Conservation (phyloP, 2,888 invertebrate species). For the Charanyca ferruginea region DNA sequence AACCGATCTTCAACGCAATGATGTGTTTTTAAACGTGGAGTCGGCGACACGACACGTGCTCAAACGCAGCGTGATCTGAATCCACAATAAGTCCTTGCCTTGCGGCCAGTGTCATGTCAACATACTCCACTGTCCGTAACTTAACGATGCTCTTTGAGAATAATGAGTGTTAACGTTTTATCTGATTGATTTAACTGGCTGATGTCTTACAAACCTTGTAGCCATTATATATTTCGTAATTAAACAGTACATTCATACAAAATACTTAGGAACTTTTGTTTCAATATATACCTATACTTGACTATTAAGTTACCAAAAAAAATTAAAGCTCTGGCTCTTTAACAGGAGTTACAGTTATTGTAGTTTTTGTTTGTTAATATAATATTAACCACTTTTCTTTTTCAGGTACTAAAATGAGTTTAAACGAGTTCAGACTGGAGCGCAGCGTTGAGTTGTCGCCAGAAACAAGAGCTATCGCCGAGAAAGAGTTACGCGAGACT, state of each 20-base stretch:
- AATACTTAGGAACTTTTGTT: neutral
- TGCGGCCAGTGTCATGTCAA: constrained; percentile 74
- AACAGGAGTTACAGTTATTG: neutral
- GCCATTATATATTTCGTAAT: constrained; percentile 5
- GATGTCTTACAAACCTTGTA: constrained; percentile 14
- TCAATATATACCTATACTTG: neutral
- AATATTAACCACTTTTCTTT: constrained; percentile 13
- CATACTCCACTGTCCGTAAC: constrained; percentile 48
- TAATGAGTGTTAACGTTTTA: constrained; percentile 49
- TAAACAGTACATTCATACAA: neutral
- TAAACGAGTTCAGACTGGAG: constrained; percentile 91
- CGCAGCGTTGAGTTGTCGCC: constrained; percentile 90
- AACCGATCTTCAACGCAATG: constrained; percentile 62
- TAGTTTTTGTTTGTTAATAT: neutral
- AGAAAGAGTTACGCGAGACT: constrained; percentile 93
- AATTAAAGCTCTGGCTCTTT: neutral
- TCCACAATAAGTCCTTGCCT: constrained; percentile 76
- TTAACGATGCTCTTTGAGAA: constrained; percentile 53
- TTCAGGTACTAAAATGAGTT: constrained; percentile 81
- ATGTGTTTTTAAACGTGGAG: constrained; percentile 65
- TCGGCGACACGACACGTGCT: constrained; percentile 67
- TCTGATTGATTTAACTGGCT: constrained; percentile 45
- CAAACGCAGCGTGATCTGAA: constrained; percentile 71
- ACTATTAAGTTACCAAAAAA: neutral
- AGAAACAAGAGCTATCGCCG: constrained; percentile 91